phyloP scores from a whole-genome alignment of 2,797 vertebrate species.

The Scomberomorus guttatus region DNA sequence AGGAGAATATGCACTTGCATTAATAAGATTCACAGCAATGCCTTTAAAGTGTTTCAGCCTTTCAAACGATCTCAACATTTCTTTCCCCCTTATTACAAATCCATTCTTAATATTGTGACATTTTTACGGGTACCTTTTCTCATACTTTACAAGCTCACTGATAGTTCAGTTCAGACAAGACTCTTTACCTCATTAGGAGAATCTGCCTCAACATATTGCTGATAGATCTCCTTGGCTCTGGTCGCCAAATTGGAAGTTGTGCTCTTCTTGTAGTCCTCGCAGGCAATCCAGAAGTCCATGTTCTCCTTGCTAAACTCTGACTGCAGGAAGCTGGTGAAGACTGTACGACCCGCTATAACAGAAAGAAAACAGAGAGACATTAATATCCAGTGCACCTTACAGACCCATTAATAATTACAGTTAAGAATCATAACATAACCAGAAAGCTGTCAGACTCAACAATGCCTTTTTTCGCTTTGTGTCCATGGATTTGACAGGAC shows the following conservation, averaged over 20 bases:
- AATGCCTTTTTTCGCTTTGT: background rate
- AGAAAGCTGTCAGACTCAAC: no score
- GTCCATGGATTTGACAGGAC: background rate
- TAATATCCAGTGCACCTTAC: background rate
- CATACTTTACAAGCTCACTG: background rate
- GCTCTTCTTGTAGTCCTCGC: constrained; percentile 91
- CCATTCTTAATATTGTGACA: background rate
- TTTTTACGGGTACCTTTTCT: background rate
- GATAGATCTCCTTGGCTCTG: constrained; percentile 90
- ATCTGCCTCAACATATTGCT: constrained; percentile 88
- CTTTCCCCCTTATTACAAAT: no score
- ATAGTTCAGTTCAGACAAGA: background rate
- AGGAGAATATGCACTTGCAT: background rate
- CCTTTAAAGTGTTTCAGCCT: background rate
- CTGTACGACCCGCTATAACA: constrained; percentile 85
- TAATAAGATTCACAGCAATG: background rate
- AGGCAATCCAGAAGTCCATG: constrained; percentile 94
- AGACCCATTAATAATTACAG: background rate
- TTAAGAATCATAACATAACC: no score
- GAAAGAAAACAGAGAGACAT: background rate
- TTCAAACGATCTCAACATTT: no score
- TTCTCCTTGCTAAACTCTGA: constrained; percentile 96
- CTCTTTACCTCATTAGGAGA: constrained; percentile 88
- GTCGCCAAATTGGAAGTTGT: constrained; percentile 77
- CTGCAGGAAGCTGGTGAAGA: constrained; percentile 89